Evolutionary conservation across 2,797 vertebrate genomes (phyloP).

Genomic region (Cyprinodon diabolis): DNA sequence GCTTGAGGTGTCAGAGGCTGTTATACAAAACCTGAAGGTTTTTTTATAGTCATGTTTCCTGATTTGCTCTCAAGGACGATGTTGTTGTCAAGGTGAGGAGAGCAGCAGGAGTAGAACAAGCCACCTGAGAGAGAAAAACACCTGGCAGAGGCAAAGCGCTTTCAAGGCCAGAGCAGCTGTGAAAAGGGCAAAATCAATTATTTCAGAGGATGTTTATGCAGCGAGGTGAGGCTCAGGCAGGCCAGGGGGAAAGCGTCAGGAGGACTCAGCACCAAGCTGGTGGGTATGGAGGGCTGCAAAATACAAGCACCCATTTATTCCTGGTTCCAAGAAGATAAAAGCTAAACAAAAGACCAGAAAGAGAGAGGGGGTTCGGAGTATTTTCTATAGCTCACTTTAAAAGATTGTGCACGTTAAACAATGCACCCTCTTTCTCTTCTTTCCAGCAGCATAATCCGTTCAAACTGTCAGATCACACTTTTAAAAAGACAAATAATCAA

Average conservation of each 20-base stretch:
- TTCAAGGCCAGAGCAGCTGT: slow-evolving; percentile 40
- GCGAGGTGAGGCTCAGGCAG: neutral
- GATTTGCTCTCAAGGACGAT: slow-evolving; percentile 30
- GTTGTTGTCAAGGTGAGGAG: slow-evolving; percentile 23
- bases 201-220: slow-evolving; percentile 20
- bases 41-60: slow-evolving; percentile 32
- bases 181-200: slow-evolving; percentile 40
- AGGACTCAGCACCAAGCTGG: neutral
- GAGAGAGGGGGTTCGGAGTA: neutral
- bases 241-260: neutral
- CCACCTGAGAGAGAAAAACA: slow-evolving; percentile 30
- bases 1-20: slow-evolving; percentile 15
- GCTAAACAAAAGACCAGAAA: neutral
- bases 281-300: neutral
- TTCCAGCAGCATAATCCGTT: neutral
- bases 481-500: neutral
- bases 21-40: slow-evolving; percentile 20
- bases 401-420: neutral
- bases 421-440: neutral
- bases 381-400: neutral
- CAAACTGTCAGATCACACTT: neutral
- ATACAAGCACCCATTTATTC: neutral
- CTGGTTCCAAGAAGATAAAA: neutral
- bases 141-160: slow-evolving; percentile 41
- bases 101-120: slow-evolving; percentile 33